A percentile compares a stretch with the other conserved stretches of the same genome.
phyloP scores from a whole-genome alignment of 1,140 invertebrate species.

The Anastrepha obliqua region DNA sequence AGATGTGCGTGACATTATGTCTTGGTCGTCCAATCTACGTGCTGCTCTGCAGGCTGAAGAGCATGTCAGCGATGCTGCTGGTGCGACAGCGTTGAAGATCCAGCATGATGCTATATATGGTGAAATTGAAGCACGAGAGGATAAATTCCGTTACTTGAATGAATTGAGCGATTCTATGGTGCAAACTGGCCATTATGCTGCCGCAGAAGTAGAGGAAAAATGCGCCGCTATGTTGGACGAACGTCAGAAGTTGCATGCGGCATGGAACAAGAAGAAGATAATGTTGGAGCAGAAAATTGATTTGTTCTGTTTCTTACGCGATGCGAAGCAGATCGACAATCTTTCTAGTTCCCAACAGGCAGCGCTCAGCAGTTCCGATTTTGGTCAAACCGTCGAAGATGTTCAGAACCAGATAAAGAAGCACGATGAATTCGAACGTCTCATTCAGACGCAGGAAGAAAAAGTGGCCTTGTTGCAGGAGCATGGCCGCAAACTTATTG shows the following conservation, averaged over 20 bases:
- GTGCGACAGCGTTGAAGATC: conserved; percentile 89
- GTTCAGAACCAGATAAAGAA: conserved; percentile 91
- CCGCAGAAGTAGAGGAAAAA: conserved; percentile 86
- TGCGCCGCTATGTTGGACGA: conserved; percentile 86
- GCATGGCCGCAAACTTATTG: conserved; percentile 91
- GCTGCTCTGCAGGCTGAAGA: conserved; percentile 88
- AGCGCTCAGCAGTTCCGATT: conserved; percentile 78
- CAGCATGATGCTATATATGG: conserved; percentile 94
- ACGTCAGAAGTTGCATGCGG: conserved; percentile 84
- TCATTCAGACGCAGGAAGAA: conserved; percentile 88
- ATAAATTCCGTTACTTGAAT: conserved; percentile 87
- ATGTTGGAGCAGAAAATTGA: conserved; percentile 96
- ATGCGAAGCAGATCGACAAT: conserved; percentile 94
- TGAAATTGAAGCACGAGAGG: conserved; percentile 95
- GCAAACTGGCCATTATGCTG: conserved; percentile 89
- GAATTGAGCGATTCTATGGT: conserved; percentile 90
- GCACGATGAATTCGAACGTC: conserved; percentile 92
- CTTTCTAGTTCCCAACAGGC: conserved; percentile 92
- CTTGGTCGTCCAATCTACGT: conserved; percentile 89
- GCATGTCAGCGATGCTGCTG: conserved; percentile 89
- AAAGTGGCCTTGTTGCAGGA: conserved; percentile 89
- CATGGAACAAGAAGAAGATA: conserved; percentile 93
- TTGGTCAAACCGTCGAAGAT: conserved; percentile 85
- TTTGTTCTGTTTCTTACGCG: conserved; percentile 94
- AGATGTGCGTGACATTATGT: conserved; percentile 89